These are phyloP conservation scores for Clavelina lepadiformis DNA, from an alignment of 23 tunicate genomes.

Conservation along the genomic window DNA sequence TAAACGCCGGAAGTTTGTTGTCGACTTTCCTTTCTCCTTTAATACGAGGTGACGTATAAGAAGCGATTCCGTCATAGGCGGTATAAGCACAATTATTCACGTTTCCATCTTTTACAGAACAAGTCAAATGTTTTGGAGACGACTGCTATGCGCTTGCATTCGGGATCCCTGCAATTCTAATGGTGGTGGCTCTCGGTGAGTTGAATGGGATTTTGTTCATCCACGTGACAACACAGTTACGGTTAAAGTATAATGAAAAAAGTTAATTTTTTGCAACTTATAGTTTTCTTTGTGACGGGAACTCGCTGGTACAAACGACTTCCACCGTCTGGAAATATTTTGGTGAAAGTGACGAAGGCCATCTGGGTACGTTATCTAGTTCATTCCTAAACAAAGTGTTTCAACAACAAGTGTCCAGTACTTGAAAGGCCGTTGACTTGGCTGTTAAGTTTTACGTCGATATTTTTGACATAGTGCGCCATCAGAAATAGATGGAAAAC, in stretches of 20 bases:
- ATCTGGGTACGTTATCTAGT: constrained; percentile 43
- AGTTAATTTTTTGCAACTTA: background rate
- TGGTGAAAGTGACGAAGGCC: constrained; percentile 41
- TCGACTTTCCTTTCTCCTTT: constrained; percentile 97
- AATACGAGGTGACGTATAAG: constrained; percentile 50
- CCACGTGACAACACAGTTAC: background rate
- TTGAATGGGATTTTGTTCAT: constrained; percentile 1
- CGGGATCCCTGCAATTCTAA: constrained; percentile 90
- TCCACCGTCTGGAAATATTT: constrained; percentile 77
- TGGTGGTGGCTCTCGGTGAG: constrained; percentile 91
- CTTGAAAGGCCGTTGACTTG: too few relatives aligned
- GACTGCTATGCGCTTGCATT: constrained; percentile 98
- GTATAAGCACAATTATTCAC: background rate
- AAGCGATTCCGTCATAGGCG: background rate
- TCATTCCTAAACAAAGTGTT: too few relatives aligned
- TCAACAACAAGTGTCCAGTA: too few relatives aligned
- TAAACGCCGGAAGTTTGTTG: constrained; percentile 97
- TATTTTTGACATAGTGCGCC: too few relatives aligned
- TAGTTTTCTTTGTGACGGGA: constrained; percentile 75
- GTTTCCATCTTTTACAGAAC: constrained; percentile 28
- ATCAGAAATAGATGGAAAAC: constrained; percentile 69
- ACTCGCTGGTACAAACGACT: constrained; percentile 53
- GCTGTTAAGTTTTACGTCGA: constrained; percentile 22
- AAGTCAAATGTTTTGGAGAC: constrained; percentile 86
- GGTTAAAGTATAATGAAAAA: background rate